These are phyloP conservation scores for Oegoconia quadripuncta DNA, from an alignment of 2,888 invertebrate genomes.

Conservation along the genomic window DNA sequence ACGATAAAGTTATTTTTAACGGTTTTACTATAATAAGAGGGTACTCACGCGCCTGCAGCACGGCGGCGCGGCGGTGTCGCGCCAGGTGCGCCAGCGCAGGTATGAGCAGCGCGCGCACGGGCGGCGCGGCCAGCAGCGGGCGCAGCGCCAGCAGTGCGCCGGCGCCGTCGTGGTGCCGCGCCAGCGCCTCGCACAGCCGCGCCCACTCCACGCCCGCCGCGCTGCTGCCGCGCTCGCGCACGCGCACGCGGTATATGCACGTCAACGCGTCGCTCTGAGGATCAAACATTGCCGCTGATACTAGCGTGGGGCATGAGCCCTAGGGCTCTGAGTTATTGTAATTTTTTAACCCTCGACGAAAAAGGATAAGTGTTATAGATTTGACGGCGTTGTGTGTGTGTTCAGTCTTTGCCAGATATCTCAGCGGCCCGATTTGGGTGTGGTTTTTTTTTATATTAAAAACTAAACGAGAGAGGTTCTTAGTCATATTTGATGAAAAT, in stretches of 20 bases:
- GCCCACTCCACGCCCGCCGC: slow-evolving; percentile 30
- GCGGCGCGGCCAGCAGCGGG: slow-evolving; percentile 31
- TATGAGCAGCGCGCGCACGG: slow-evolving; percentile 38
- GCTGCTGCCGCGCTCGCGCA: slow-evolving; percentile 29
- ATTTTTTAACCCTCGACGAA: too few relatives aligned
- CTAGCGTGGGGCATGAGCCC: too few relatives aligned
- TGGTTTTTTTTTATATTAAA: too few relatives aligned
- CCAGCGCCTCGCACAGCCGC: slow-evolving; percentile 29
- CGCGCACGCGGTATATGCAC: slow-evolving; percentile 38
- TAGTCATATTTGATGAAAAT: too few relatives aligned
- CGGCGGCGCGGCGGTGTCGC: slow-evolving; percentile 44
- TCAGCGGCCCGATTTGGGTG: too few relatives aligned
- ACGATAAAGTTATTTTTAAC: too few relatives aligned
- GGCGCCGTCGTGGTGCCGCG: slow-evolving; percentile 37
- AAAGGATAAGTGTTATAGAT: too few relatives aligned
- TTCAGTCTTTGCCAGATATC: too few relatives aligned
- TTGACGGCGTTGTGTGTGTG: too few relatives aligned
- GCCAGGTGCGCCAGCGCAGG: slow-evolving; percentile 64
- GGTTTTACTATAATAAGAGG: not conserved
- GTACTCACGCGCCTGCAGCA: slow-evolving; percentile 52
- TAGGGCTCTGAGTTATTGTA: too few relatives aligned
- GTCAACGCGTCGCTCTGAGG: slow-evolving; percentile 48
- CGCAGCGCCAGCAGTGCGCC: slow-evolving; percentile 35
- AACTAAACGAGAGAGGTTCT: too few relatives aligned
- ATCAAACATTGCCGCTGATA: not conserved